These are phyloP conservation scores for Phycodurus eques DNA, from an alignment of 2,113 vertebrate species.

Conservation along the genomic window DNA sequence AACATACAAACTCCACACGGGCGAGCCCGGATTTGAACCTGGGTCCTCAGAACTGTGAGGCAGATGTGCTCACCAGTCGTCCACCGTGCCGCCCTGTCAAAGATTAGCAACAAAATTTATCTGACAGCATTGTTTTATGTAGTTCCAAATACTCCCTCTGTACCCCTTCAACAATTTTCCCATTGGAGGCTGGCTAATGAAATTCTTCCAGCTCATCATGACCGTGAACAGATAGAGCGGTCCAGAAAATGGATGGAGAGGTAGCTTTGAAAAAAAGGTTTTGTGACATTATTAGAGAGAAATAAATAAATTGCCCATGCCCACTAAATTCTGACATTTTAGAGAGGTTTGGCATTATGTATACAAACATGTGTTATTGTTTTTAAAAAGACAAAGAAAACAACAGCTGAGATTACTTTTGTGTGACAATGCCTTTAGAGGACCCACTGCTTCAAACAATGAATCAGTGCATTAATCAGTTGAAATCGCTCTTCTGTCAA, in stretches of 20 bases:
- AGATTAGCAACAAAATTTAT: no score
- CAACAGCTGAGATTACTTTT: background rate
- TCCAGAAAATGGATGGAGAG: background rate
- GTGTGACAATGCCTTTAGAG: constrained; percentile 22
- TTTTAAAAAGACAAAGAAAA: background rate
- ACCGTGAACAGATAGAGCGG: background rate
- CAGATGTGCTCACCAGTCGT: no score
- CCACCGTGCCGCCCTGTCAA: no score
- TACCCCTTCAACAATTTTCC: no score
- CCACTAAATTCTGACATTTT: background rate
- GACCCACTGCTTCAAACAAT: constrained; percentile 21
- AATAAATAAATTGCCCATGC: no score
- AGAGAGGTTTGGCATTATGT: background rate
- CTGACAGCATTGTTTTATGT: no score
- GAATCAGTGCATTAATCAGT: background rate
- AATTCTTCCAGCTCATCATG: background rate
- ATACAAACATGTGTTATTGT: background rate
- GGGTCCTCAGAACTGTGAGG: no score
- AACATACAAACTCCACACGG: no score
- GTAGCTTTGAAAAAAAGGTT: no score
- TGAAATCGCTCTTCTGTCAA: constrained; percentile 35
- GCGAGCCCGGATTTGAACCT: no score
- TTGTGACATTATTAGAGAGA: background rate
- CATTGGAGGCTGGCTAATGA: no score
- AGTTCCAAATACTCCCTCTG: no score